Evolutionary conservation across 2,113 vertebrate species (phyloP).

Genomic region (Lepus americanus): DNA sequence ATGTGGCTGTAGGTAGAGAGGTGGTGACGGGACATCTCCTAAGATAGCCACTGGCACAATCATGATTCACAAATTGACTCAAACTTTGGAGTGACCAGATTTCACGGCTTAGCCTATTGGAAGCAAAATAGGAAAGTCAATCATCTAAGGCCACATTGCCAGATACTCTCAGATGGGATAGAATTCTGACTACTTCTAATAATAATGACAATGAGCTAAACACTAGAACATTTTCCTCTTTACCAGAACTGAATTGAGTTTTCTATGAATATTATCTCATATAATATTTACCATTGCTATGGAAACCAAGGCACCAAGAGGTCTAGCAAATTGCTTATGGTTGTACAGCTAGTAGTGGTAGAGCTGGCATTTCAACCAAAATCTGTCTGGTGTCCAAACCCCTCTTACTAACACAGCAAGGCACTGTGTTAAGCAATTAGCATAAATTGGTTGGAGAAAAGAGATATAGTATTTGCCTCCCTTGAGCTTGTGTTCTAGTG

Average conservation of each 20-base stretch:
- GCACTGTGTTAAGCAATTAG: not conserved
- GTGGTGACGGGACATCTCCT: not conserved
- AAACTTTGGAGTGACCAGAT: not conserved
- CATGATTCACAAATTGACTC: not conserved
- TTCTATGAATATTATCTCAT: not conserved
- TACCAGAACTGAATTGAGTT: not conserved
- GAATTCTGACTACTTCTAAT: not conserved
- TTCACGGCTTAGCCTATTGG: not conserved
- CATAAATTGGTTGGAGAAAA: not conserved
- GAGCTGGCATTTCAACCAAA: not conserved
- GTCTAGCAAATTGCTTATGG: not conserved
- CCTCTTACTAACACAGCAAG: not conserved
- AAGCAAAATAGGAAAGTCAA: not conserved
- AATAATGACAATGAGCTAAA: not conserved
- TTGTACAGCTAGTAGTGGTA: not conserved
- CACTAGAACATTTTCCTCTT: not conserved
- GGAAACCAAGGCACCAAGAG: not conserved
- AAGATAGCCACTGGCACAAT: not conserved
- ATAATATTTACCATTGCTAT: not conserved
- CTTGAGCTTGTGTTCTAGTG: not conserved
- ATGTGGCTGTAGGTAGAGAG: not conserved
- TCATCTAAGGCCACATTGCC: not conserved
- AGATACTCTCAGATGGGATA: not conserved
- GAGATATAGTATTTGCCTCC: not conserved
- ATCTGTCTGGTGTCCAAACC: not conserved